phyloP scores from a whole-genome alignment of 2,888 invertebrate species.

The Eupithecia tripunctaria region DNA sequence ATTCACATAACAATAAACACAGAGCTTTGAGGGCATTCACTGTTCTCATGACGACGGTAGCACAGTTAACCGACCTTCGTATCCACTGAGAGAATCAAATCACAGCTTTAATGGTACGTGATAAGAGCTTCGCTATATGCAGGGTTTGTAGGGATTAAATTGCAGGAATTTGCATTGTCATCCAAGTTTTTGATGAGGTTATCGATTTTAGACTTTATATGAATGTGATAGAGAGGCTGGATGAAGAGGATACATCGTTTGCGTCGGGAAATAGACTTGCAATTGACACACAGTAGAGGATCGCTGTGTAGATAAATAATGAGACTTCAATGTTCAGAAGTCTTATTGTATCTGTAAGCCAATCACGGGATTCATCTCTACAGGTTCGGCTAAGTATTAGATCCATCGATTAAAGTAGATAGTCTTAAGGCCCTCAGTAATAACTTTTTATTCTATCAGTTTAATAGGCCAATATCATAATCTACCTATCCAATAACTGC shows the following conservation, averaged over 20 bases:
- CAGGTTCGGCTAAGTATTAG: too few species aligned
- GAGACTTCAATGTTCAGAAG: not conserved
- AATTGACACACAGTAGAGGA: constrained; percentile 18
- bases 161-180: constrained; percentile 46
- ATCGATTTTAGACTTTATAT: constrained; percentile 31
- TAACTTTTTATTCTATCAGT: too few species aligned
- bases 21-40: constrained; percentile 53
- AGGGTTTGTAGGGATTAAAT: constrained; percentile 40
- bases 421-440: too few species aligned
- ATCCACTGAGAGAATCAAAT: constrained; percentile 44
- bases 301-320: not conserved
- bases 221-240: constrained; percentile 25
- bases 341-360: not conserved
- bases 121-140: constrained; percentile 37
- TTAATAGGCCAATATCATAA: too few species aligned
- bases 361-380: too few species aligned
- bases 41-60: constrained; percentile 71
- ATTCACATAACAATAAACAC: constrained; percentile 48
- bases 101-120: constrained; percentile 46
- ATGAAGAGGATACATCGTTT: not conserved
- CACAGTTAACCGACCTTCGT: constrained; percentile 64
- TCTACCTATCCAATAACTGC: too few species aligned
- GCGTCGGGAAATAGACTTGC: not conserved
- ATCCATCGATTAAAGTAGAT: too few species aligned
- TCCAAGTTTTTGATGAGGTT: constrained; percentile 21